These are phyloP conservation scores for Rhagoletis zephyria DNA, from an alignment of 1,140 invertebrate species.

Conservation along the genomic window DNA sequence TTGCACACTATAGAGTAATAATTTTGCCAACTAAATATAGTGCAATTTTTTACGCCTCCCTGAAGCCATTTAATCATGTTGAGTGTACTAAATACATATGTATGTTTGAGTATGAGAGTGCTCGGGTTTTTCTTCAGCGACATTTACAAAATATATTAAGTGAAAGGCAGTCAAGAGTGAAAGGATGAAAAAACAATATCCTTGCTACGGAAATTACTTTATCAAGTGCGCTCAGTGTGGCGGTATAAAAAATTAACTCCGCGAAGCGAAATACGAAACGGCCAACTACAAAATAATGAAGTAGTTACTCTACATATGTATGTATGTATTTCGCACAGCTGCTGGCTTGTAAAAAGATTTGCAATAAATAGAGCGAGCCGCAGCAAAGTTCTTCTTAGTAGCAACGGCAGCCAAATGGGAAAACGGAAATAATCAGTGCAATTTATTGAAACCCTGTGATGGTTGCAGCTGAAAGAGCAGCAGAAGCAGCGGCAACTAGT, in stretches of 20 bases:
- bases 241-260: not conserved
- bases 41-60: too few species aligned
- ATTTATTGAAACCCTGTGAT: not conserved
- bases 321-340: not conserved
- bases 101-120: too few species aligned
- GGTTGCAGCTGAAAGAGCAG: not conserved
- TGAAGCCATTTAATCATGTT: too few species aligned
- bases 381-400: not conserved
- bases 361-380: not conserved
- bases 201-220: constrained; percentile 18
- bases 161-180: not conserved
- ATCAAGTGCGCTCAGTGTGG: not conserved
- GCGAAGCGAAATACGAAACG: not conserved
- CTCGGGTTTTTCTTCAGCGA: too few species aligned
- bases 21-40: too few species aligned
- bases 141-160: not conserved
- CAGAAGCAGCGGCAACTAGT: not conserved
- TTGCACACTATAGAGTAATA: too few species aligned
- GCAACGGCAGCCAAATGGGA: not conserved
- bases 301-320: not conserved
- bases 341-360: not conserved
- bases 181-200: not conserved
- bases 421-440: constrained; percentile 4
- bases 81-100: too few species aligned
- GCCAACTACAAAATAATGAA: constrained; percentile 16